These are phyloP conservation scores for Netelia melanura DNA, from an alignment of 2,888 invertebrate genomes.

Conservation along the genomic window DNA sequence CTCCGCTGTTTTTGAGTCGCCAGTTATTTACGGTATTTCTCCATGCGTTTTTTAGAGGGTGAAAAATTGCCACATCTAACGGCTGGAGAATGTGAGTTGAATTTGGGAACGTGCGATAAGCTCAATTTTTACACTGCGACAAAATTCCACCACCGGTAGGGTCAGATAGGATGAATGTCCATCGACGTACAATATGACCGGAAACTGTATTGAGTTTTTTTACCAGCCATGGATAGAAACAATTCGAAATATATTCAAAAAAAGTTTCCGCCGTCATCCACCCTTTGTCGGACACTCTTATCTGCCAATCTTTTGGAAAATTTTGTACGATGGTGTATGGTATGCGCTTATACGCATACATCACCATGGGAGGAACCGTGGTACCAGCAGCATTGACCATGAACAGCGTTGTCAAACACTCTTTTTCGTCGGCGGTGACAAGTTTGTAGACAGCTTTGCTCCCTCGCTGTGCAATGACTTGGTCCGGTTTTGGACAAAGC, in stretches of 20 bases:
- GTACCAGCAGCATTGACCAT: conserved; percentile 63
- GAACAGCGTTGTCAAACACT: conserved; percentile 63
- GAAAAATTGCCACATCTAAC: conserved; percentile 79
- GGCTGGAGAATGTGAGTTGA: conserved; percentile 81
- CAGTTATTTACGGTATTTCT: conserved; percentile 73
- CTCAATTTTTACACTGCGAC: conserved; percentile 77
- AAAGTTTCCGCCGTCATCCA: conserved; percentile 82
- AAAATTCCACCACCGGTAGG: conserved; percentile 79
- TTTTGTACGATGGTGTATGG: conserved; percentile 9
- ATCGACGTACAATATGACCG: conserved; percentile 80
- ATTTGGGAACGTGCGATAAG: conserved; percentile 77
- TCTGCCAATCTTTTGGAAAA: conserved; percentile 24
- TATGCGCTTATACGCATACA: conserved; percentile 55
- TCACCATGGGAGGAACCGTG: conserved; percentile 62
- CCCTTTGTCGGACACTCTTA: conserved; percentile 68
- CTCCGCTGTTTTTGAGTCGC: conserved; percentile 72
- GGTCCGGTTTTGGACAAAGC: conserved; percentile 71
- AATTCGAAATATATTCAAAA: conserved; percentile 79
- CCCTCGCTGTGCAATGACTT: conserved; percentile 69
- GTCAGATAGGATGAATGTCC: conserved; percentile 80
- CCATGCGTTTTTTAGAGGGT: conserved; percentile 76
- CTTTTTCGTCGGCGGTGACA: conserved; percentile 67
- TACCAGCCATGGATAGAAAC: conserved; percentile 79
- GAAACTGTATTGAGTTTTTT: conserved; percentile 75
- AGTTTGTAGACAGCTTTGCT: conserved; percentile 71